Percentiles rank a stretch among this genome's conserved stretches.
These are phyloP conservation scores for Diarsia mendica DNA, from an alignment of 2,888 invertebrate species.

Conservation along the genomic window DNA sequence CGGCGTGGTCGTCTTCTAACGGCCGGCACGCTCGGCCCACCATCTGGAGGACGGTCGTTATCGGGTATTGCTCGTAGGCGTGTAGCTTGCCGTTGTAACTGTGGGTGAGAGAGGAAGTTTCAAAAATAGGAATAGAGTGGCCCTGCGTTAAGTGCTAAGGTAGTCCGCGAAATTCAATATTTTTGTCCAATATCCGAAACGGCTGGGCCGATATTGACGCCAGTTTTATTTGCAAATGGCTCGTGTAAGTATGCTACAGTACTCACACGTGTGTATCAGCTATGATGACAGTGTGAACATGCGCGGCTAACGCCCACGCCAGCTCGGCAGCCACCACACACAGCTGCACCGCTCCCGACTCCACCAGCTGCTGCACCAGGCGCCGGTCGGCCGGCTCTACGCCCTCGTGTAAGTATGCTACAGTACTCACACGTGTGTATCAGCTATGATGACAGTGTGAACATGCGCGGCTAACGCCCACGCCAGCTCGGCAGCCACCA, in stretches of 20 bases:
- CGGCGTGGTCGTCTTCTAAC: constrained; percentile 96
- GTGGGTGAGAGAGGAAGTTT: neutral
- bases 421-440: constrained; percentile 94
- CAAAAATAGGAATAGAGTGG: constrained; percentile 39
- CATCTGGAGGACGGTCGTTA: constrained; percentile 99
- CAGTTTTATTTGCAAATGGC: too few relatives aligned
- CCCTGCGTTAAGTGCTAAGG: too few relatives aligned
- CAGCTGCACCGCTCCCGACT: constrained; percentile 96
- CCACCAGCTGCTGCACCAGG: constrained; percentile 97
- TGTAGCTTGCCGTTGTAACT: constrained; percentile 92
- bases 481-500: constrained; percentile 97
- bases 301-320: constrained; percentile 97
- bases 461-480: constrained; percentile 97
- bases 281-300: constrained; percentile 98
- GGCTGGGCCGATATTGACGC: too few relatives aligned
- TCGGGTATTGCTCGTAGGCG: constrained; percentile 99
- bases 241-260: too few relatives aligned
- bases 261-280: constrained; percentile 96
- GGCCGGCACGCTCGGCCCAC: constrained; percentile 98
- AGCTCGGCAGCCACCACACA: constrained; percentile 98
- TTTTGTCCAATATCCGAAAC: too few relatives aligned
- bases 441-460: constrained; percentile 99
- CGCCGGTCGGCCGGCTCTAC: constrained; percentile 95
- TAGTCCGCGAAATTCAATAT: too few relatives aligned
- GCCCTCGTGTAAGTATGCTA: constrained; percentile 99